phyloP scores from a whole-genome alignment of 2,888 invertebrate species.

The Oscheius sp. region DNA sequence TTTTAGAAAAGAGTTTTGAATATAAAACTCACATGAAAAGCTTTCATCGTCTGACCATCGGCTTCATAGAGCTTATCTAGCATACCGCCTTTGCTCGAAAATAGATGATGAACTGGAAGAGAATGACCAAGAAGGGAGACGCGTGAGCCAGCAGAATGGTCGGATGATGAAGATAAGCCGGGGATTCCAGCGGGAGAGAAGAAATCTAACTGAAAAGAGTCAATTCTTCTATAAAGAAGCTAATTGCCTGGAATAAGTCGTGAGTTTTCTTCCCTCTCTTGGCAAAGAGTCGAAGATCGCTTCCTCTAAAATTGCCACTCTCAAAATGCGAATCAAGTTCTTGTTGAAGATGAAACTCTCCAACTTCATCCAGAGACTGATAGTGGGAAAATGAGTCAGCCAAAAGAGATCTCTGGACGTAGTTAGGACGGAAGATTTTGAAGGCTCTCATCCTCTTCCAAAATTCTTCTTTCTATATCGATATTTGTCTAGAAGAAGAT shows the following conservation, averaged over 20 bases:
- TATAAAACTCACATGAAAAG: conserved; percentile 40
- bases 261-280: conserved; percentile 36
- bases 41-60: conserved; percentile 48
- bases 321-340: conserved; percentile 38
- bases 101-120: conserved; percentile 34
- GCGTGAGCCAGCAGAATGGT: conserved; percentile 34
- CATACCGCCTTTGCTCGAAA: conserved; percentile 38
- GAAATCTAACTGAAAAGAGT: conserved; percentile 34
- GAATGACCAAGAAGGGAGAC: conserved; percentile 42
- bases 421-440: conserved; percentile 57
- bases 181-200: conserved; percentile 32
- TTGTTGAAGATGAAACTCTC: conserved; percentile 39
- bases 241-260: conserved; percentile 34
- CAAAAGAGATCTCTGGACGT: conserved; percentile 42
- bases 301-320: conserved; percentile 34
- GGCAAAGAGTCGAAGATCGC: conserved; percentile 31
- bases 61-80: conserved; percentile 48
- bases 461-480: conserved; percentile 46
- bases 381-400: conserved; percentile 46
- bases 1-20: background rate
- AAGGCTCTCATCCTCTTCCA: conserved; percentile 53
- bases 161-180: background rate
- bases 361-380: conserved; percentile 27
- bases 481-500: background rate
- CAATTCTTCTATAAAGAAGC: background rate